Conservation (phyloP, 2,888 invertebrate species). For the Metallyticus violacea region DNA sequence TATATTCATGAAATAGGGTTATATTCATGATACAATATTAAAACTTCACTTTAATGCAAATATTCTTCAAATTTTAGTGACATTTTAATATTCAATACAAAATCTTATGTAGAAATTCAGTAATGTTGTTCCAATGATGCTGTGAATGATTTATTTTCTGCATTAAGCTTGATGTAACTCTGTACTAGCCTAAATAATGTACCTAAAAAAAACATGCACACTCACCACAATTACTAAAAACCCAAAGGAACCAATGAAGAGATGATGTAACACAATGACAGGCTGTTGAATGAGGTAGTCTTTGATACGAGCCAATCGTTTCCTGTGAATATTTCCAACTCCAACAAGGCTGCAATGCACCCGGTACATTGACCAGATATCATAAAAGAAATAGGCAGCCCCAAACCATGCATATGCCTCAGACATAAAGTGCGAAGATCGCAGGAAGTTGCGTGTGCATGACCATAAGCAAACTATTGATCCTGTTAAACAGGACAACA, state of each 20-base stretch:
- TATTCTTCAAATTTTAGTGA: too few species aligned
- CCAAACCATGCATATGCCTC: slow-evolving; percentile 79
- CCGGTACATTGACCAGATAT: slow-evolving; percentile 77
- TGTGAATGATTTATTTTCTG: background rate
- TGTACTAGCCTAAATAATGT: too few species aligned
- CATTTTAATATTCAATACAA: background rate
- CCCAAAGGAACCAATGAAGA: slow-evolving; percentile 72
- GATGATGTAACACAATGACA: slow-evolving; percentile 69
- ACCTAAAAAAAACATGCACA: too few species aligned
- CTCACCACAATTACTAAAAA: slow-evolving; percentile 71
- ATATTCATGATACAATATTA: too few species aligned
- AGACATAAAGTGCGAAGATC: slow-evolving; percentile 67
- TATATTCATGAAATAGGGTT: too few species aligned
- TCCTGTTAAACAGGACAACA: slow-evolving; percentile 65
- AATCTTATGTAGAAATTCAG: background rate
- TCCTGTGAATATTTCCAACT: background rate
- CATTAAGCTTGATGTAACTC: too few species aligned
- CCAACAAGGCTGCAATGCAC: slow-evolving; percentile 50
- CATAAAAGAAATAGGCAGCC: slow-evolving; percentile 74
- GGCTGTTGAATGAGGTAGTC: slow-evolving; percentile 57
- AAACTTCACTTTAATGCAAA: too few species aligned
- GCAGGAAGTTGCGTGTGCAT: slow-evolving; percentile 64
- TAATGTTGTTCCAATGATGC: background rate
- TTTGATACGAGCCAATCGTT: slow-evolving; percentile 21
- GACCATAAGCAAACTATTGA: slow-evolving; percentile 64